These are phyloP conservation scores for Syrista parreyssii DNA, from an alignment of 2,888 invertebrate genomes.

Conservation along the genomic window DNA sequence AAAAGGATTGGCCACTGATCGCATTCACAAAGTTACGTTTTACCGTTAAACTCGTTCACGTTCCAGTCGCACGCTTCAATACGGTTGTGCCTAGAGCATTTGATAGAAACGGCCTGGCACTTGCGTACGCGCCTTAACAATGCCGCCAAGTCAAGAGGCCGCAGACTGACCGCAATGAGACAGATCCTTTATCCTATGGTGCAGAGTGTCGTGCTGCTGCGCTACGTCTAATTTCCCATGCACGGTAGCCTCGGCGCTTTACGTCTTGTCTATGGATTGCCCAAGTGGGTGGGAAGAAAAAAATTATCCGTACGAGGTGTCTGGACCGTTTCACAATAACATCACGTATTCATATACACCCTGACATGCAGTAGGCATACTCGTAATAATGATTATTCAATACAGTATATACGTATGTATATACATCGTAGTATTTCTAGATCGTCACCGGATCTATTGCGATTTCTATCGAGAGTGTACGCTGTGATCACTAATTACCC, in stretches of 20 bases:
- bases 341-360: background rate
- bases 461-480: conserved; percentile 20
- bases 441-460: background rate
- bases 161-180: conserved; percentile 34
- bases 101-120: too few relatives aligned
- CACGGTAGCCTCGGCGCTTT: conserved; percentile 26
- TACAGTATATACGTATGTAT: too few relatives aligned
- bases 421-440: background rate
- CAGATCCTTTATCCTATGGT: conserved; percentile 20
- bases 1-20: too few relatives aligned
- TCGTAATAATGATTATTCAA: background rate
- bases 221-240: conserved; percentile 42
- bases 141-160: conserved; percentile 7
- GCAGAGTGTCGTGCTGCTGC: conserved; percentile 20
- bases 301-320: background rate
- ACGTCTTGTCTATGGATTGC: conserved; percentile 13
- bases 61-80: too few relatives aligned
- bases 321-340: background rate
- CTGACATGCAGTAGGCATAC: background rate
- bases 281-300: background rate
- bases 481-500: conserved; percentile 15
- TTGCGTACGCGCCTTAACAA: background rate
- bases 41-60: too few relatives aligned
- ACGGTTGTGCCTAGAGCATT: too few relatives aligned
- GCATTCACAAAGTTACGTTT: too few relatives aligned